These are phyloP conservation scores for Brenthis daphne DNA, from an alignment of 2,888 invertebrate species.

Conservation along the genomic window DNA sequence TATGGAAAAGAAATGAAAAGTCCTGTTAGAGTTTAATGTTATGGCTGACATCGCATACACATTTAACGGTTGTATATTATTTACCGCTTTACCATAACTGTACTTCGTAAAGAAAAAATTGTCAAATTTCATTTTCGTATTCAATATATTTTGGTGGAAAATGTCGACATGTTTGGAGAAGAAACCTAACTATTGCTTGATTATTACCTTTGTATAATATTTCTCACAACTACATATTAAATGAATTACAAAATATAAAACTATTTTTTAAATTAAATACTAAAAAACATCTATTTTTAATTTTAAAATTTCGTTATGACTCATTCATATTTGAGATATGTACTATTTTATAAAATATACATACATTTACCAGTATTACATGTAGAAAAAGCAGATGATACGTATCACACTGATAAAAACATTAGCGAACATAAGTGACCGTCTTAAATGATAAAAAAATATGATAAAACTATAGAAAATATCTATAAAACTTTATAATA, in stretches of 20 bases:
- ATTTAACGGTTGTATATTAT: slow-evolving; percentile 62
- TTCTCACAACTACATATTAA: no score
- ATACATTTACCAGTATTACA: slow-evolving; percentile 7
- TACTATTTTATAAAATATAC: background rate
- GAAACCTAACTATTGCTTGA: background rate
- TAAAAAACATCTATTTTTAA: no score
- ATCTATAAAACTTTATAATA: no score
- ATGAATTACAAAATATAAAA: no score
- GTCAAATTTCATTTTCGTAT: slow-evolving; percentile 23
- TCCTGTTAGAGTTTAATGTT: slow-evolving; percentile 56
- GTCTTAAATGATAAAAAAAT: slow-evolving; percentile 22
- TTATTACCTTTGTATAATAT: no score
- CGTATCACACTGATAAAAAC: background rate
- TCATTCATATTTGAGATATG: no score
- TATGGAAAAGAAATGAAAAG: slow-evolving; percentile 43
- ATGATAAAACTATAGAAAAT: background rate
- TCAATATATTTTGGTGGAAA: slow-evolving; percentile 19
- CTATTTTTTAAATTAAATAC: no score
- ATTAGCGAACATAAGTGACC: slow-evolving; percentile 18
- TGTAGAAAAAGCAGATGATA: no score
- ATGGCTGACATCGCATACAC: slow-evolving; percentile 69
- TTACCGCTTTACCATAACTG: slow-evolving; percentile 61
- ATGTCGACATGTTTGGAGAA: background rate
- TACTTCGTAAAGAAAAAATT: slow-evolving; percentile 44
- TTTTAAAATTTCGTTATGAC: no score